Percentiles rank a stretch among this genome's conserved stretches.
Conservation (phyloP, 2,888 invertebrate genomes). For the Ophion slaviceki region DNA sequence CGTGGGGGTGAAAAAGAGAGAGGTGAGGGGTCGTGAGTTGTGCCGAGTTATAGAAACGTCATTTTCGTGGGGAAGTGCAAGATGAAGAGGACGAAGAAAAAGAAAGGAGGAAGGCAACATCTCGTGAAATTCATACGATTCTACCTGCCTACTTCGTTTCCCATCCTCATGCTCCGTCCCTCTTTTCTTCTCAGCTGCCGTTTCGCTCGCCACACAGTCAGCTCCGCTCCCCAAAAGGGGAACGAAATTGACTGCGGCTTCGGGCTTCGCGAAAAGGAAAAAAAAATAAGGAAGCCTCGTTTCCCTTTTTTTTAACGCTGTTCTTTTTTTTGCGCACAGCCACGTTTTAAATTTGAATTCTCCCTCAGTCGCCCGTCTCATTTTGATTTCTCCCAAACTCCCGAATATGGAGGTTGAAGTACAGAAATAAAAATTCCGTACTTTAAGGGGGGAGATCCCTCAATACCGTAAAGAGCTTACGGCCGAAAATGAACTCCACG, state of each 20-base stretch:
- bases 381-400: no score
- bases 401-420: no score
- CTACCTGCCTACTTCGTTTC: conserved; percentile 47
- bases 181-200: conserved; percentile 18
- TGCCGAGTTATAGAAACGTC: not conserved
- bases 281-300: not conserved
- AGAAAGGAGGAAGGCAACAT: conserved; percentile 29
- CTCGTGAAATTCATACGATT: conserved; percentile 29
- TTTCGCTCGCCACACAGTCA: conserved; percentile 7
- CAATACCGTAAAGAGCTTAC: no score
- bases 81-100: conserved; percentile 18
- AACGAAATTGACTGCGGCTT: not conserved
- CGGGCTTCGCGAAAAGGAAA: not conserved
- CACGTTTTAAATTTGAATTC: no score
- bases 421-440: no score
- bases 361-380: no score
- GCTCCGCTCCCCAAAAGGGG: not conserved
- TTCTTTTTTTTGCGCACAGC: no score
- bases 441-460: no score
- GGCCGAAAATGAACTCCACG: no score
- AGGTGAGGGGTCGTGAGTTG: not conserved
- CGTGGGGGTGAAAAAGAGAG: not conserved
- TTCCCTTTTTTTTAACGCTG: conserved; percentile 36
- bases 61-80: conserved; percentile 1
- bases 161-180: conserved; percentile 11